Percentiles rank a stretch among this genome's conserved stretches.
Conservation (phyloP, 2,888 invertebrate genomes). For the Pachycephus smyrnensis region DNA sequence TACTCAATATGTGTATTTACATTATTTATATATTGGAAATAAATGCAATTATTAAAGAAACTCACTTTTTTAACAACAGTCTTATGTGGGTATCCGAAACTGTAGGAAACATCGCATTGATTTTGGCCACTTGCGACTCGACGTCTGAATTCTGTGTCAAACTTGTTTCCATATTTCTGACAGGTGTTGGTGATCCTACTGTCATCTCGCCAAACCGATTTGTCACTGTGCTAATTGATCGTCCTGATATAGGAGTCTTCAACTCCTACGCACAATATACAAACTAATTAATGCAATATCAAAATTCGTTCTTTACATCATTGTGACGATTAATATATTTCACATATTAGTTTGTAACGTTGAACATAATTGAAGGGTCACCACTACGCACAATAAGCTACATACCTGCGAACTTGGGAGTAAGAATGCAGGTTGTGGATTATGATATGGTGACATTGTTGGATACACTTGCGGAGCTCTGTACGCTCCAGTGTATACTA, state of each 20-base stretch:
- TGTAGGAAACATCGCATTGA: slow-evolving; percentile 90
- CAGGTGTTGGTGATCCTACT: slow-evolving; percentile 59
- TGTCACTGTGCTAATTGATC: slow-evolving; percentile 60
- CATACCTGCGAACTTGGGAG: slow-evolving; percentile 63
- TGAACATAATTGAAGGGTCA: background rate
- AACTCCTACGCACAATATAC: slow-evolving; percentile 51
- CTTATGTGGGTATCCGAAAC: slow-evolving; percentile 90
- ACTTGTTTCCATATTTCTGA: slow-evolving; percentile 71
- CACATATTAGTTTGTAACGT: background rate
- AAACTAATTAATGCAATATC: background rate
- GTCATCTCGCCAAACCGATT: slow-evolving; percentile 63
- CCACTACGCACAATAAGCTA: background rate
- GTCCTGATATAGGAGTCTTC: slow-evolving; percentile 61
- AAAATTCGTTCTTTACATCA: background rate
- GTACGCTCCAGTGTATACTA: slow-evolving; percentile 62
- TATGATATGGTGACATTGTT: slow-evolving; percentile 63
- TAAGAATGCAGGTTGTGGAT: slow-evolving; percentile 66
- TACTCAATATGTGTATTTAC: too few relatives aligned
- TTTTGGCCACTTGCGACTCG: slow-evolving; percentile 82
- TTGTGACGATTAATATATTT: background rate
- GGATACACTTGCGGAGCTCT: slow-evolving; percentile 65
- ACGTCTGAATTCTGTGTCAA: slow-evolving; percentile 73
- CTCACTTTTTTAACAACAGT: slow-evolving; percentile 89
- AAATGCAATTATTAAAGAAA: slow-evolving; percentile 36
- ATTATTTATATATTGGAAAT: too few relatives aligned